Evolutionary conservation across 2,113 vertebrate species (phyloP).

Genomic region (Neomonachus schauinslandi): DNA sequence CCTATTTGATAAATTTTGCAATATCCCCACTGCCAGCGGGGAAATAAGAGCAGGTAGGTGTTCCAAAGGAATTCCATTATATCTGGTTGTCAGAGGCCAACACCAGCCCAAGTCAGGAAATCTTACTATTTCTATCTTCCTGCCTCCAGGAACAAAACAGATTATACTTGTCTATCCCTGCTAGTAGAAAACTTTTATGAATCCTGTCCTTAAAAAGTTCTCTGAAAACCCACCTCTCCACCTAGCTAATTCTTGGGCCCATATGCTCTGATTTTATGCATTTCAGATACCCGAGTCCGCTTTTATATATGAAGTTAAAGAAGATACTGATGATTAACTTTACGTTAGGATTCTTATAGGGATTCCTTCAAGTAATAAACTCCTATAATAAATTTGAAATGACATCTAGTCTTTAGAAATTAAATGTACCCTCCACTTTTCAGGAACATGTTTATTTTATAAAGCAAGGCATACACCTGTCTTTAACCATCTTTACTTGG

Average conservation of each 20-base stretch:
- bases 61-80: not conserved
- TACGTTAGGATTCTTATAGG: not conserved
- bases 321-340: not conserved
- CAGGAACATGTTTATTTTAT: slow-evolving; percentile 3
- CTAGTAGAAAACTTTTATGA: not conserved
- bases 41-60: not conserved
- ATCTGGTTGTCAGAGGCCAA: not conserved
- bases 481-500: not conserved
- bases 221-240: not conserved
- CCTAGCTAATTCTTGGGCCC: not conserved
- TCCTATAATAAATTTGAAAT: not conserved
- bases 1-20: slow-evolving; percentile 47
- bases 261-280: not conserved
- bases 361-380: not conserved
- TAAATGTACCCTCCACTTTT: not conserved
- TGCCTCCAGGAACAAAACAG: not conserved
- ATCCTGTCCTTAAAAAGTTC: not conserved
- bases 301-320: not conserved
- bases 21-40: not conserved
- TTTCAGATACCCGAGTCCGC: not conserved
- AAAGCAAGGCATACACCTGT: not conserved
- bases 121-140: not conserved
- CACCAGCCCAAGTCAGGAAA: not conserved
- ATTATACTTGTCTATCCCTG: not conserved
- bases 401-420: slow-evolving; percentile 8